Base-by-base conservation (phyloP, 2,113 vertebrate genomes). In the Ophthalmolycus amberensis region DNA sequence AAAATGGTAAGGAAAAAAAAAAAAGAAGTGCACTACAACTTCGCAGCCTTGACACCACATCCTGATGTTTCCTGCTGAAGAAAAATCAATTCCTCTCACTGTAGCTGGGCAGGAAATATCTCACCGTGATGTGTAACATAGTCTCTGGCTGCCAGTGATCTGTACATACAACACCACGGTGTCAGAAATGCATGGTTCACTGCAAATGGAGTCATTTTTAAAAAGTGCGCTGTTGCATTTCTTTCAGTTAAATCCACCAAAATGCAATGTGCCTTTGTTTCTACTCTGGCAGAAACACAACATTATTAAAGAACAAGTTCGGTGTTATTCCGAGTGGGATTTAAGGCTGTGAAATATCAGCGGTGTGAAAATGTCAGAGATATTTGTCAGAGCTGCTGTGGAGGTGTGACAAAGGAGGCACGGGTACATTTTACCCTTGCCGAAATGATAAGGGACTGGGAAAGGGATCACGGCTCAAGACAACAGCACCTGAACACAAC, bases 401-500 rank as follows among this genome's bases (percentile, higher is more conserved):
- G 27, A 64, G 50, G 54, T 34, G 29, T 44, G 48, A 52, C 50
- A 71, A 54, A 71, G 18, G 63, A 69, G 34, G n/a, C 6, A 32
- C 6, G 29, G 60, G 68, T 64, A 37, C 38, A 85, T 65, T 59
- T 72, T 65, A 76, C 18, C 42, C 48, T 75, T 79, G 18, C 25
- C 34, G 29, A 56, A 50, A 71, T 27, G 40, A 82, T 38, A n/a
- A 71, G 42, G 27, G 32, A 48, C 25, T 46, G 34, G 27, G 22
- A 79, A 48, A 60, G 22, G n/a, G 77, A 83, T 80, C 80, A 79
- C 22, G 62, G 80, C 63, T 89, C 68, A 6, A 15, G 74, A 66
- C 65, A 83, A 50, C 62, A 75, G 52, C 83, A n/a, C 72, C 83
- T 84, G 88, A 90, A 86, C 72, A 87, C 70, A 79, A 68, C 69